phyloP scores from a whole-genome alignment of 35 echinoderm and acorn worm genomes.

The Apostichopus japonicus region DNA sequence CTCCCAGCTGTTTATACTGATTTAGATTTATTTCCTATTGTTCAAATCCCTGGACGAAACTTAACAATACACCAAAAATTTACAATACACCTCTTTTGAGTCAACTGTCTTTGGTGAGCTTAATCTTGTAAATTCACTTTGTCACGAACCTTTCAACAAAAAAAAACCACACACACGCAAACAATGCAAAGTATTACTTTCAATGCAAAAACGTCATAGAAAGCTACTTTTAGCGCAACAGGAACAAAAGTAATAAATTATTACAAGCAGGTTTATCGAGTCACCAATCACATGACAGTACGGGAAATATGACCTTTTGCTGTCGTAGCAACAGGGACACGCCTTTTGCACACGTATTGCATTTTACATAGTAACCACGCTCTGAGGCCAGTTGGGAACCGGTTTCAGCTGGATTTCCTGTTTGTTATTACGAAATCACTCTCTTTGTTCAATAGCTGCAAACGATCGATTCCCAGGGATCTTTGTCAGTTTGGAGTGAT shows the following conservation, averaged over 20 bases:
- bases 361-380: background rate
- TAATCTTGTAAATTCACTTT: too few relatives aligned
- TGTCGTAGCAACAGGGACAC: background rate
- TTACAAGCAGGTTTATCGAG: background rate
- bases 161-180: too few relatives aligned
- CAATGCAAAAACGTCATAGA: too few relatives aligned
- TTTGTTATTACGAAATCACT: conserved; percentile 16
- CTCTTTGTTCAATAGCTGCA: background rate
- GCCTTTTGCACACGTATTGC: background rate
- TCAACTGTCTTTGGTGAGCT: too few relatives aligned
- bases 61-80: too few relatives aligned
- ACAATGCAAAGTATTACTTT: too few relatives aligned
- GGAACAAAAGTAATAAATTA: conserved; percentile 28
- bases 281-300: conserved; percentile 20
- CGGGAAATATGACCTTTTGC: background rate
- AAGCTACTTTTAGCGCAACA: background rate
- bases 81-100: too few relatives aligned
- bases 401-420: conserved; percentile 35
- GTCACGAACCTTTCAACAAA: too few relatives aligned
- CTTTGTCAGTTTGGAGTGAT: background rate
- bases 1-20: too few relatives aligned
- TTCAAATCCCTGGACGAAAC: too few relatives aligned
- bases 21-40: too few relatives aligned
- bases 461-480: background rate
- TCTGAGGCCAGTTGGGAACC: background rate